Base-by-base conservation (phyloP, 2,113 vertebrate species). In the Atlantisia rogersi region DNA sequence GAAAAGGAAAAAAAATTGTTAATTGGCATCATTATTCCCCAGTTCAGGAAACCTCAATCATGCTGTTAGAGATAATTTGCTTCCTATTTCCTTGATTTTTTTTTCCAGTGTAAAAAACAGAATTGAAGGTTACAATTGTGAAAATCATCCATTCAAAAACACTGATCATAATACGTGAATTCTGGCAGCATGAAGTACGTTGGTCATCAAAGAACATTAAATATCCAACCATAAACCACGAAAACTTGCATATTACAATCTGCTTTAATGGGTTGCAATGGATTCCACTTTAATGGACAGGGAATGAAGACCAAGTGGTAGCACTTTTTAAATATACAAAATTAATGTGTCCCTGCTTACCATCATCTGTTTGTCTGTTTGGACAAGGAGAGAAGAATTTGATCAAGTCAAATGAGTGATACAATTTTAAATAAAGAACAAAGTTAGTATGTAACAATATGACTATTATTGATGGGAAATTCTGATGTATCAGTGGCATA, bases 11-110 rank as follows among this genome's bases (percentile, higher is more conserved):
- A 60, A 60, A 67, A 67, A n/a, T 37, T 9, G 26, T 48, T 88
- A 94, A 88, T 82, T 52, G 20, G 79, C 65, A n/a, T 84, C 65
- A 79, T 69, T 94, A 91, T 92, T 95, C 92, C 84, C 93, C 65
- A 92, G 50, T 58, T 90, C 92, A 95, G 91, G 86, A 92, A 96
- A 96, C 91, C 88, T 32, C 62, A 82, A 42, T 80, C 70, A n/a
- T 48, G 44, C 58, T 94, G 67, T 65, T 91, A 60, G 44, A 82
- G 62, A 78, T 73, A 91, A 90, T 87, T 87, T 84, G 21, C 31
- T 67, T 95, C 69, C 56, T 53, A 46, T 68, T 93, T 86, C 69
- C 62, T 91, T 76, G 39, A 79, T 65, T 67, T 71, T 69, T 60
- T 12, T n/a, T 63, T 82, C 12, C n/a, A n/a, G 17, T 11, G 19